Conservation (phyloP, 1,140 invertebrate species). For the Pseudoatta argentina region DNA sequence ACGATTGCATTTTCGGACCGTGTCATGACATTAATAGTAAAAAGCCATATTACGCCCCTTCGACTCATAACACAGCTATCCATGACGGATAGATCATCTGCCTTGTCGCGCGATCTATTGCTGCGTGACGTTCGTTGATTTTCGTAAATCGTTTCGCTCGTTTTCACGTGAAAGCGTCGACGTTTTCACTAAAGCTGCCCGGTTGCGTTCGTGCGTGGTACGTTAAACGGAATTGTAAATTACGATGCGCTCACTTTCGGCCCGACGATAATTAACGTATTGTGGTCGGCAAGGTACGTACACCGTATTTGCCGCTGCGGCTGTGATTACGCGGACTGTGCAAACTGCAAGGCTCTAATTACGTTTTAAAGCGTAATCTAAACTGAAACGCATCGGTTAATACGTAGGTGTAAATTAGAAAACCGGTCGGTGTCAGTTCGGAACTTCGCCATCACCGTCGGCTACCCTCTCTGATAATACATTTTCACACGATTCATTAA, state of each 20-base stretch:
- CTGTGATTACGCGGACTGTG: constrained; percentile 62
- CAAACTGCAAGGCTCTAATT: constrained; percentile 72
- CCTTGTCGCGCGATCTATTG: constrained; percentile 16
- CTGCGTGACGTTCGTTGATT: constrained; percentile 52
- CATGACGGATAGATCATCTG: constrained; percentile 32
- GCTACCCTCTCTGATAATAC: neutral
- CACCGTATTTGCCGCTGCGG: constrained; percentile 45
- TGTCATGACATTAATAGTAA: constrained; percentile 79
- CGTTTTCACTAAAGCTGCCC: neutral
- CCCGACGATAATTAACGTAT: constrained; percentile 55
- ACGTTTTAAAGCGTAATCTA: constrained; percentile 72
- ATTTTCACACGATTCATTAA: constrained; percentile 25
- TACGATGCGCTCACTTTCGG: constrained; percentile 59
- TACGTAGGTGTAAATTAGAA: constrained; percentile 63
- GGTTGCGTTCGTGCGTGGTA: constrained; percentile 40
- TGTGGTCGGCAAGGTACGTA: constrained; percentile 41
- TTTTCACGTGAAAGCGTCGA: constrained; percentile 59
- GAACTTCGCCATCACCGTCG: constrained; percentile 11
- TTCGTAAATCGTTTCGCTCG: constrained; percentile 60
- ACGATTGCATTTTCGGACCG: constrained; percentile 83
- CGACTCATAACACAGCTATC: neutral
- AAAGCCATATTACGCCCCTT: constrained; percentile 62
- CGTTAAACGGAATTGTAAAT: constrained; percentile 65
- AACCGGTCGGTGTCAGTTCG: constrained; percentile 27
- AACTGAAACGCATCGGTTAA: constrained; percentile 64